Conservation (phyloP, 2,888 invertebrate genomes). For the Doris montereyensis region DNA sequence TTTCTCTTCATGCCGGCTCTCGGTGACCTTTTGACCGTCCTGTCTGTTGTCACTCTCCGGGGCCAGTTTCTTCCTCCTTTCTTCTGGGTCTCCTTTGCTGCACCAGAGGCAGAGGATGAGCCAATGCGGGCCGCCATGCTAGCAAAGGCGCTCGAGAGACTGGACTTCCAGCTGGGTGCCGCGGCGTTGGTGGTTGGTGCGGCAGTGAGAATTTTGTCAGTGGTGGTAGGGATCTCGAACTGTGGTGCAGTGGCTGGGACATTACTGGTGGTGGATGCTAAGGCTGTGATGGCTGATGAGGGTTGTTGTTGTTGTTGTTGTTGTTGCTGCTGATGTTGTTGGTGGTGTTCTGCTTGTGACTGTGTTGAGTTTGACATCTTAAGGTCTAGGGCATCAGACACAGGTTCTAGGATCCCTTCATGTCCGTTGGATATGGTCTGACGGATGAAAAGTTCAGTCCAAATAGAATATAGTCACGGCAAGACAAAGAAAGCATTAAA, state of each 20-base stretch:
- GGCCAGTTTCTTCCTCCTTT: too few species aligned
- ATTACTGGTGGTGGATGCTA: background rate
- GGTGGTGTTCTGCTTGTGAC: background rate
- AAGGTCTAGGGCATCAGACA: background rate
- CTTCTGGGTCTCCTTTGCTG: too few species aligned
- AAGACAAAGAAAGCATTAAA: too few species aligned
- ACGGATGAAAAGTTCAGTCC: too few species aligned
- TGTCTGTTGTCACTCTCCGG: background rate
- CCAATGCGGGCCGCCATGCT: constrained; percentile 38
- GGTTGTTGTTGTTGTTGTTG: constrained; percentile 1
- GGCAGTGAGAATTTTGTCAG: too few species aligned
- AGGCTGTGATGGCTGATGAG: constrained; percentile 1
- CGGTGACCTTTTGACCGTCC: constrained; percentile 10
- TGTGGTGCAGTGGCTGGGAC: background rate
- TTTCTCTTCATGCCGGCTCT: background rate
- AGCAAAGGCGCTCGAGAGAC: constrained; percentile 35
- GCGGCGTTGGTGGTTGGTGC: background rate
- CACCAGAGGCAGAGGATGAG: constrained; percentile 23
- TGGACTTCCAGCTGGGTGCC: background rate
- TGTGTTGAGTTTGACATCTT: background rate
- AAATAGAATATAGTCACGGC: too few species aligned
- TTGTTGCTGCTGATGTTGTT: background rate
- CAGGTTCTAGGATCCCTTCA: too few species aligned
- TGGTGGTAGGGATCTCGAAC: constrained; percentile 33
- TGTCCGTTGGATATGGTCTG: too few species aligned